Evolutionary conservation across 2,888 invertebrate genomes (phyloP), one percentile per base, ranked within the genome.

Genomic region (Tetragonisca angustula): DNA sequence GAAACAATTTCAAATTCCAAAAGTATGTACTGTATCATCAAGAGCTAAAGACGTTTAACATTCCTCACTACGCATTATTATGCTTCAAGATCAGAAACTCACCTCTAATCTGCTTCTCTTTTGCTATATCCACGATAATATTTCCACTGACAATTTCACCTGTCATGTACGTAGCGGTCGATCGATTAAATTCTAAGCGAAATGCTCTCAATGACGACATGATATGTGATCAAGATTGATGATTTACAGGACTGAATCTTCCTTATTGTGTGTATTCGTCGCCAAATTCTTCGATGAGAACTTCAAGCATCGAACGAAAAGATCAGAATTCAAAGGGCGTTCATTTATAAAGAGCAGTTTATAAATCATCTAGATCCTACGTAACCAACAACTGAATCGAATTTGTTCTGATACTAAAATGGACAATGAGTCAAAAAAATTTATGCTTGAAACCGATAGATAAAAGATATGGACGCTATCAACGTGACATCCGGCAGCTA

Each of bases 91-190:
- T 4, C 36, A 6, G 0, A 24, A 21, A 65, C 83, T 89, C 72
- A 91, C 91, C 91, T 86, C 81, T 83, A 13, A 88, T 59, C 0
- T 71, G 79, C 65, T 87, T 90, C 2, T 79, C 72, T 11, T 70
- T 76, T 5, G 64, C 24, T 2, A 87, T 65, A 2, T 84, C 64
- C 5, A 90, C 17, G 43, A 86, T 43, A 15, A 91, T 83, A n/a
- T 71, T 67, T 3, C 91, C 91, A 11, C 64, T 73, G 17, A 91
- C 89, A 2, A n/a, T 24, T n/a, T 91, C 91, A 15, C 90, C 91
- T 1, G 88, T 67, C 11, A 64, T 0, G 52, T 86, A 91, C 21
- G 84, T 88, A 4, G 86, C 85, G 52, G 64, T 69, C 2, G 78
- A 50, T 3, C 78, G 79, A 3, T 90, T 88, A 56, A 90, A 89